phyloP scores from a whole-genome alignment of 2,888 invertebrate species.

The Oxytorus armatus region DNA sequence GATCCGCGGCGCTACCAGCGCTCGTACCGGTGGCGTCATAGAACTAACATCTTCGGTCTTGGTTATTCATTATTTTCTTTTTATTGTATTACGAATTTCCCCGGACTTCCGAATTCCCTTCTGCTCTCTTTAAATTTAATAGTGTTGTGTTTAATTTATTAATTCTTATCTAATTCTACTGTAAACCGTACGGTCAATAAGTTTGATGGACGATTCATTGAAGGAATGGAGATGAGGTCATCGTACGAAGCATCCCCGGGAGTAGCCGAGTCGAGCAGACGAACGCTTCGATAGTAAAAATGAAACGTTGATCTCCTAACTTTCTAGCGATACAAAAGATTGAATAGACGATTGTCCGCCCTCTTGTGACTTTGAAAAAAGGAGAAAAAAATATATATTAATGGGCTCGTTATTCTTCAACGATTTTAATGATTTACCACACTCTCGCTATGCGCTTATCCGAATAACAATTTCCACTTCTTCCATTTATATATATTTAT shows the following conservation, averaged over 20 bases:
- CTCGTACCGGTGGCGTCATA: constrained; percentile 51
- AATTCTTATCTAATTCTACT: constrained; percentile 57
- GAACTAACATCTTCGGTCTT: constrained; percentile 42
- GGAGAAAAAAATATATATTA: constrained; percentile 12
- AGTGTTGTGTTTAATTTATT: constrained; percentile 2
- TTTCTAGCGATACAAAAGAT: constrained; percentile 29
- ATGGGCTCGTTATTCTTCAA: constrained; percentile 36
- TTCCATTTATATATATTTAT: too few relatives aligned
- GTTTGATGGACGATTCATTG: constrained; percentile 65
- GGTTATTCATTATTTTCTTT: background rate
- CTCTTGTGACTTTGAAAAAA: constrained; percentile 10
- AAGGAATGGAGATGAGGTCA: constrained; percentile 63
- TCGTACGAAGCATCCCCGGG: constrained; percentile 30
- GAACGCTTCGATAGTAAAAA: constrained; percentile 39
- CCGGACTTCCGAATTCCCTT: constrained; percentile 29
- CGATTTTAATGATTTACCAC: constrained; percentile 31
- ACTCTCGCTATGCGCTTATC: constrained; percentile 54
- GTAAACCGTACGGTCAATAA: constrained; percentile 64
- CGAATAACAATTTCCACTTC: constrained; percentile 17
- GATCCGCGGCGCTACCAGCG: constrained; percentile 27
- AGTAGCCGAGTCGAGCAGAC: constrained; percentile 39
- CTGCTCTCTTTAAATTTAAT: constrained; percentile 33
- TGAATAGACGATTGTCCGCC: constrained; percentile 31
- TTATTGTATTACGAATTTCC: background rate
- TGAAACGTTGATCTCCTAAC: constrained; percentile 25